Evolutionary conservation across 2,113 vertebrate species (phyloP), one percentile per base, ranked within the genome.

Genomic region (Psammodynastes pulverulentus): DNA sequence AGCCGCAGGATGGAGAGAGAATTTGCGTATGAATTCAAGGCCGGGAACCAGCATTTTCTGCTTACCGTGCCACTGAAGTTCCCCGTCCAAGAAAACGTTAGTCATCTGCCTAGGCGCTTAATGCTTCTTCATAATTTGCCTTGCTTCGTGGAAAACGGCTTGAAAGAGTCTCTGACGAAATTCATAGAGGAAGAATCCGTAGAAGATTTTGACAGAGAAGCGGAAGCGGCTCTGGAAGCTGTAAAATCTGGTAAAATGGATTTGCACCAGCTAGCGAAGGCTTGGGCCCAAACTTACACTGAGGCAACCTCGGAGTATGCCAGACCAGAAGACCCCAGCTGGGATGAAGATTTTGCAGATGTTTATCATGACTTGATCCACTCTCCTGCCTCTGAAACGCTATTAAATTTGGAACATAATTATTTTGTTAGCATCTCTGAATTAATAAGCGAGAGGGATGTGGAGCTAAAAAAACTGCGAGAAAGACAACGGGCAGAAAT

Each of bases 301-400:
- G 99, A 99, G 98, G 98, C 98, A 1, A 99, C 97, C 0, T 96
- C 99, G 92, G 98, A 99, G 91, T 98, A 99, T 5, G 98, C 99
- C 5, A 97, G 98, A 12, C 99, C 99, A 0, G 99, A 99, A 95
- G 99, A 99, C 92, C 97, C 98, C 86, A 99, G 98, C 95, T 99
- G 99, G 98, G 99, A 99, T 92, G 99, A 99, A 97, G 99, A 99
- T 95, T 99, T 99, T 97, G 99, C 98, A 0, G 98, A 98, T 84
- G 99, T 99, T 86, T 99, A 99, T 96, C 99, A 99, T 79, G 98
- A 99, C 91, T 96, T 99, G n/a, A 99, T 99, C 95, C 99, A 99
- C 96, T 99, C 99, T 51, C 98, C 99, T 0, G 99, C 99, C 94
- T 99, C 99, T 15, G 99, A 99, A 94, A 99, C 99, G 0, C 98